These are phyloP conservation scores for Scaeva pyrastri DNA, from an alignment of 2,888 invertebrate genomes.

Conservation along the genomic window DNA sequence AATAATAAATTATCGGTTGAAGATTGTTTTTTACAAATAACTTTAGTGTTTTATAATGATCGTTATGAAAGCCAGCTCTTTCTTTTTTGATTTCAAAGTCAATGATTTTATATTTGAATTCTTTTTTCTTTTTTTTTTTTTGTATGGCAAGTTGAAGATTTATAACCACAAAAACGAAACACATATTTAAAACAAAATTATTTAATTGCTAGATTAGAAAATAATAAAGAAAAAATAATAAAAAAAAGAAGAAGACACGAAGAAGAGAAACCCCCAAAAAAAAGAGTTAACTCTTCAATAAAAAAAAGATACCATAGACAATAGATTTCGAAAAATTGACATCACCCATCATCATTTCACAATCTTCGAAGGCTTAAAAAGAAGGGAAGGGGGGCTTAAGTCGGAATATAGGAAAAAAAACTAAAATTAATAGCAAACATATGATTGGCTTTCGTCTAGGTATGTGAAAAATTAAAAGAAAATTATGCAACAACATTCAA, in stretches of 20 bases:
- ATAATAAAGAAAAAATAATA: constrained; percentile 13
- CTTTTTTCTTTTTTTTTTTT: no score
- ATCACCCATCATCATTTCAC: constrained; percentile 30
- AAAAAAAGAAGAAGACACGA: no score
- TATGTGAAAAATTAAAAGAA: constrained; percentile 41
- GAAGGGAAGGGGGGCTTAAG: no score
- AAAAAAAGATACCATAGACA: not conserved
- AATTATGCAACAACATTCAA: constrained; percentile 54
- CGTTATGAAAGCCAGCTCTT: no score
- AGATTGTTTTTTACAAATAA: no score
- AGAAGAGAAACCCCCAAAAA: not conserved
- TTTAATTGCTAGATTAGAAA: constrained; percentile 34
- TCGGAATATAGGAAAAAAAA: not conserved
- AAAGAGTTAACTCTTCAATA: not conserved
- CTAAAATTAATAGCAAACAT: not conserved
- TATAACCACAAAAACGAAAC: constrained; percentile 4
- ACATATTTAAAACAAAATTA: constrained; percentile 9
- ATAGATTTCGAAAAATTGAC: constrained; percentile 37
- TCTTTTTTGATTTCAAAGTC: no score
- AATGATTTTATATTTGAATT: no score
- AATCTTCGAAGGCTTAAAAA: not conserved
- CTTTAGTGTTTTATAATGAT: no score
- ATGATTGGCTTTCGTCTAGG: constrained; percentile 61
- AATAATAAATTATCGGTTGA: no score
- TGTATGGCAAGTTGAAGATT: no score